Evolutionary conservation across 2,797 vertebrate genomes (phyloP).

Genomic region (Dicrostonyx torquatus): DNA sequence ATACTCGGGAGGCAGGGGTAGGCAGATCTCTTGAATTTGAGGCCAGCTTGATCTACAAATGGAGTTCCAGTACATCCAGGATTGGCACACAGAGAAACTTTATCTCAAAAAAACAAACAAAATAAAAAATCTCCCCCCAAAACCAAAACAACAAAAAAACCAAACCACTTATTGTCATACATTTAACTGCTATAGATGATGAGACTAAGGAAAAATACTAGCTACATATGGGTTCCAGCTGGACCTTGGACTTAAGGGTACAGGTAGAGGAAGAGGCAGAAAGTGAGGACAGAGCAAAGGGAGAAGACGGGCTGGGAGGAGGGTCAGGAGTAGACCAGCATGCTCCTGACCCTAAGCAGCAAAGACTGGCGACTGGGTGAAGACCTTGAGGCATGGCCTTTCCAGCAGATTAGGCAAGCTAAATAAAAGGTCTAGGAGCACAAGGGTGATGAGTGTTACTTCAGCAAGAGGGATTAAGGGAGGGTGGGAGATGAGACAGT

Average conservation of each 20-base stretch:
- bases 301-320: neutral
- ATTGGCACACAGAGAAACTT: neutral
- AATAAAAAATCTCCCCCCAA: too few species aligned
- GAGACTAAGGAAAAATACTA: neutral
- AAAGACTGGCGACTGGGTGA: neutral
- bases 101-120: neutral
- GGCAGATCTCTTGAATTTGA: neutral
- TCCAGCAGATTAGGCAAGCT: neutral
- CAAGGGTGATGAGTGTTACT: neutral
- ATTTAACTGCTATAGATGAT: neutral
- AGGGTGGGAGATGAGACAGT: neutral
- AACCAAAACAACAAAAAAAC: neutral
- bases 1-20: neutral
- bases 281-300: neutral
- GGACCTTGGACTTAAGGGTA: neutral
- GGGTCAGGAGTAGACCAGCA: neutral
- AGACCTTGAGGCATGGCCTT: neutral
- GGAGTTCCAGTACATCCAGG: neutral
- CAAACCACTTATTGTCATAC: neutral
- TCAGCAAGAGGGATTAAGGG: neutral
- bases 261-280: neutral
- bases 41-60: neutral
- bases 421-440: neutral
- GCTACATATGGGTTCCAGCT: neutral
- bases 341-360: neutral